Evolutionary conservation across 92 coral and sea anemone species (phyloP), one percentile per base, ranked within the genome.

Genomic region (Porites cylindrica): DNA sequence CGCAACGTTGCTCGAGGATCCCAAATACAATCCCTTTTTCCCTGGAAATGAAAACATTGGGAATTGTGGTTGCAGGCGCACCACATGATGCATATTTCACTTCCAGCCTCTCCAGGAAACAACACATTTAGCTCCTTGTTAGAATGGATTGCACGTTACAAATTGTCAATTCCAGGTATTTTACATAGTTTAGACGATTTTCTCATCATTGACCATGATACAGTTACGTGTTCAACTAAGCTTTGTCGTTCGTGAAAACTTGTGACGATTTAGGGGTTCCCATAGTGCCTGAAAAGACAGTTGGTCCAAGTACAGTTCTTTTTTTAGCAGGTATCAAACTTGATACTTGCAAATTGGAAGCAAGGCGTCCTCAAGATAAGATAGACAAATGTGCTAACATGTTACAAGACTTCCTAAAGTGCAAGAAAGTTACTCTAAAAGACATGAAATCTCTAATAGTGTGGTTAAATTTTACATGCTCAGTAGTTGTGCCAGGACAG

Each of bases 261-360:
- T 91, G 94, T 70, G 84, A 73, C 9, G 72, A 72, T 10, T 43
- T 78, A 14, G 91, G 86, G 18, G 77, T 91, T 12, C 89, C 89
- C 14, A 83, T 88, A 84, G 94, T 91, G 7, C 91, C 87, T 1
- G 89, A 88, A 65, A 82, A 91, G 51, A 91, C 94, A 16, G 90
- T 80, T 19, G 91, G 94, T n/a, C 91, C 94, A 16, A 51, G 77
- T 24, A 66, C 61, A 3, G 75, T 81, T 16, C 43, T 91, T 24
- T 51, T 65, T 21, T 91, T 87, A 70, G 94, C 91, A 1, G 89
- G 89, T 21, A 91, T 91, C 51, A 91, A 91, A 75, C 78, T 91
- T 21, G 91, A 91, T 64, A 51, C 82, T 24, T 10, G 17, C 2
- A 17, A 56, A n/a, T 54, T 54, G 19, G 90, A 85, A 78, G 93